Evolutionary conservation across 2,888 invertebrate species (phyloP), one percentile per base, ranked within the genome.

Genomic region (Herminia tarsipennalis): DNA sequence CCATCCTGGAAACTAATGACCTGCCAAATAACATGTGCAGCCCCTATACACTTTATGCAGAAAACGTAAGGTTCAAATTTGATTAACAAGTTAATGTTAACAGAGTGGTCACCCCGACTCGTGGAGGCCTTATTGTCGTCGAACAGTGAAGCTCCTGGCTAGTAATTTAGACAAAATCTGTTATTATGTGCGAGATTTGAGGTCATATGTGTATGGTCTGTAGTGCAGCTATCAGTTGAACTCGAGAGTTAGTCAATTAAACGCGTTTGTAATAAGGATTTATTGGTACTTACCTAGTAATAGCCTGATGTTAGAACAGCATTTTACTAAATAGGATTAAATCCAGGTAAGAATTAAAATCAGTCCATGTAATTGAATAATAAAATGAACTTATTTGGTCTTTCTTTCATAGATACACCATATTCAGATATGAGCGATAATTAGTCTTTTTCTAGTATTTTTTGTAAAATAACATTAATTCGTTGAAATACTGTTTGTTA

Each of bases 1-100:
- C 68, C 58, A 62, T 55, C 65, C 66, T 41, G 28, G 6, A 51
- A 60, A 70, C 73, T 74, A 75, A 76, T 69, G 72, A 65, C 62
- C 48, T 10, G 25, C 62, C 54, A 63, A 57, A 47, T 46, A 30
- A 29, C 13, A 6, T 22, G 14, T 27, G 8, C 46, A 28, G 8
- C 8, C 5, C 21, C 13, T 2, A 10, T 4, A 17, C 24, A 12
- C 42, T 36, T 37, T 54, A 57, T 44, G 8, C 0, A 0, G 4
- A 2, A 0, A 1, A 2, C 0, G 13, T 55, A 66, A 22, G 52
- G 53, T 50, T 44, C 12, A 51, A 27, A 45, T 41, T 62, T 1
- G 14, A 2, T 9, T 36, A 18, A 3, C n/a, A 29, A 0, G 1
- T 8, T 10, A 3, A 8, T 14, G 12, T 0, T 13, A 24, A 18